A percentile compares a stretch with the other conserved stretches of the same genome.
Conservation (phyloP, 2,113 vertebrate genomes). For the Aspidoscelis tigris region DNA sequence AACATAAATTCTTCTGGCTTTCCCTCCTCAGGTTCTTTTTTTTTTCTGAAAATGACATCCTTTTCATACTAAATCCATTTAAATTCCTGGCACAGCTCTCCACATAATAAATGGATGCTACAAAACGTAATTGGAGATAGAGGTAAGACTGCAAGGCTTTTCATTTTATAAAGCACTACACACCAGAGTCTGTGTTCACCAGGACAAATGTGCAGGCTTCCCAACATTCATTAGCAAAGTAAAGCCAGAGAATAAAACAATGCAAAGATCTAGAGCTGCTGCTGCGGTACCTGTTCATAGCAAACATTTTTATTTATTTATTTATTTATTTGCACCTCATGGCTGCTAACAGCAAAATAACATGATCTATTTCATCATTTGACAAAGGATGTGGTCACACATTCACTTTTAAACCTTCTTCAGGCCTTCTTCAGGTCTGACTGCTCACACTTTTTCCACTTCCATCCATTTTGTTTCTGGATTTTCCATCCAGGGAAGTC, state of each 20-base stretch:
- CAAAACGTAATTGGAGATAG: constrained; percentile 25
- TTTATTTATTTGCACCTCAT: neutral
- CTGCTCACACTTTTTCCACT: too few relatives aligned
- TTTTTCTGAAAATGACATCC: neutral
- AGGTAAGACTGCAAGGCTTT: constrained; percentile 12
- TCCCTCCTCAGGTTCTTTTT: neutral
- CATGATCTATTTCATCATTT: constrained; percentile 1
- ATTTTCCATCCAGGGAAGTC: too few relatives aligned
- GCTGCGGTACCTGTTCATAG: neutral
- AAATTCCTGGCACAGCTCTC: constrained; percentile 14
- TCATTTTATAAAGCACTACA: constrained; percentile 10
- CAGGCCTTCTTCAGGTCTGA: too few relatives aligned
- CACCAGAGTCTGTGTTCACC: constrained; percentile 1
- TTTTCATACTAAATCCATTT: constrained; percentile 24
- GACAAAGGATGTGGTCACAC: neutral
- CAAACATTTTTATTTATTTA: neutral
- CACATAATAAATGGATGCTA: constrained; percentile 5
- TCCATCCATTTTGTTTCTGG: too few relatives aligned
- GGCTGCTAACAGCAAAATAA: neutral
- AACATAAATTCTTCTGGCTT: neutral
- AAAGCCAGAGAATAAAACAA: constrained; percentile 2
- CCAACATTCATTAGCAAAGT: constrained; percentile 10
- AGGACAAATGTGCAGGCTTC: neutral
- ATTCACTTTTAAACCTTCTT: too few relatives aligned
- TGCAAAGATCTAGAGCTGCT: neutral